A percentile compares a stretch with the other conserved stretches of the same genome.
These are phyloP conservation scores for Drosophila formosana DNA, from an alignment of 2,888 invertebrate species.

Conservation along the genomic window DNA sequence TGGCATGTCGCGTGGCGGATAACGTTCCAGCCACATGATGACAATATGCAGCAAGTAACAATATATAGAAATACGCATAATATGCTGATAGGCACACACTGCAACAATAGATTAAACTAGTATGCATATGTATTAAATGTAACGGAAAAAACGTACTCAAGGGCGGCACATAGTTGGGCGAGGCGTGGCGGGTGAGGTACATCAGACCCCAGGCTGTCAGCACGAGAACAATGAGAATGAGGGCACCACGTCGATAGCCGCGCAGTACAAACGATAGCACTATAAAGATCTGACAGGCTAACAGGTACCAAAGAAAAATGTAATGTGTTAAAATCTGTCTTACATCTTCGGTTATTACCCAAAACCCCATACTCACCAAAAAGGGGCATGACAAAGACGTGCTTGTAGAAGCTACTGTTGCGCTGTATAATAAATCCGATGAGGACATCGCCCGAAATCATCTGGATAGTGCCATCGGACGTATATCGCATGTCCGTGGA, in stretches of 20 bases:
- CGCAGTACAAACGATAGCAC: slow-evolving; percentile 80
- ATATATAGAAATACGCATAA: slow-evolving; percentile 69
- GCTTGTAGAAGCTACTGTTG: slow-evolving; percentile 78
- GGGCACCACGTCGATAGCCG: slow-evolving; percentile 78
- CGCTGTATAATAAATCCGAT: slow-evolving; percentile 76
- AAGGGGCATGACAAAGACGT: slow-evolving; percentile 80
- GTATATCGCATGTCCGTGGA: slow-evolving; percentile 61
- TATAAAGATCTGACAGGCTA: slow-evolving; percentile 75
- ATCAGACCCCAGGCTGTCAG: slow-evolving; percentile 78
- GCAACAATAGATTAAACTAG: not conserved
- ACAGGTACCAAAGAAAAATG: not conserved
- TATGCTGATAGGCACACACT: slow-evolving; percentile 80
- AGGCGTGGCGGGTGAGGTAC: slow-evolving; percentile 80
- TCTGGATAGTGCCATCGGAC: slow-evolving; percentile 61
- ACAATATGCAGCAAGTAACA: slow-evolving; percentile 81
- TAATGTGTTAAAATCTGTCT: too few species aligned
- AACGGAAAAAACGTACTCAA: slow-evolving; percentile 70
- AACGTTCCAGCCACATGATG: slow-evolving; percentile 80
- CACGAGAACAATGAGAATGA: slow-evolving; percentile 76
- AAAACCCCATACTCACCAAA: slow-evolving; percentile 64
- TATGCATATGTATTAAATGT: not conserved
- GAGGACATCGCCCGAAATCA: slow-evolving; percentile 74
- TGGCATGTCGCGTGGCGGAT: slow-evolving; percentile 79
- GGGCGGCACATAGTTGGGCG: slow-evolving; percentile 79
- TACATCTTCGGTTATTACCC: not conserved